These are phyloP conservation scores for Apotomis capreana DNA, from an alignment of 2,888 invertebrate genomes.

Conservation along the genomic window DNA sequence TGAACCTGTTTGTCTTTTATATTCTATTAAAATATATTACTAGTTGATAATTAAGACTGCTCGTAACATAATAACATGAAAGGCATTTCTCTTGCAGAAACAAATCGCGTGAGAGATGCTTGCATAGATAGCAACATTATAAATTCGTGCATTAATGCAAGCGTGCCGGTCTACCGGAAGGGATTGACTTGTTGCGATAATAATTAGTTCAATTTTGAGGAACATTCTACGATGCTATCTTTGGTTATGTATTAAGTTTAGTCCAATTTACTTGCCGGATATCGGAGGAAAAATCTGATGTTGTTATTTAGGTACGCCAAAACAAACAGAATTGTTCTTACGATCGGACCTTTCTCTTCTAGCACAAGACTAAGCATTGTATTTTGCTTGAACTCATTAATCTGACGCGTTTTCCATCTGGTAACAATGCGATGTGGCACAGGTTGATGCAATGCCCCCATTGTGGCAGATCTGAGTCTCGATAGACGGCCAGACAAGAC, in stretches of 20 bases:
- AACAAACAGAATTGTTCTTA: constrained; percentile 30
- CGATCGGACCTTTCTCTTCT: constrained; percentile 21
- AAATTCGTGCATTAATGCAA: constrained; percentile 53
- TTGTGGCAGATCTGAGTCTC: constrained; percentile 48
- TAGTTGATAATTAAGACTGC: constrained; percentile 5
- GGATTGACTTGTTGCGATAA: constrained; percentile 51
- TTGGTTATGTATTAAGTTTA: constrained; percentile 27
- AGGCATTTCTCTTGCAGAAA: constrained; percentile 32
- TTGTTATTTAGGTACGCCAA: constrained; percentile 14
- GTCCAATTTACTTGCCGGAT: constrained; percentile 16
- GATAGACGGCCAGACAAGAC: constrained; percentile 56
- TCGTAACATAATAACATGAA: constrained; percentile 14
- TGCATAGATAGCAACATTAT: constrained; percentile 56
- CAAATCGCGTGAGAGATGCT: constrained; percentile 47
- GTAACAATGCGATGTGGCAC: constrained; percentile 38
- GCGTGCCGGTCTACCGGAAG: constrained; percentile 54
- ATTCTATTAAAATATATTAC: not conserved
- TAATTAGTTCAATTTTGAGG: constrained; percentile 50
- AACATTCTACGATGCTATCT: constrained; percentile 47
- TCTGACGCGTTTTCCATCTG: constrained; percentile 23
- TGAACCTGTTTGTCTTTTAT: constrained; percentile 3
- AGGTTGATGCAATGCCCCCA: constrained; percentile 54
- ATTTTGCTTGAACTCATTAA: constrained; percentile 25
- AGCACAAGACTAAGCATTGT: constrained; percentile 6
- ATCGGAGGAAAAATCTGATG: constrained; percentile 11